Evolutionary conservation across 2,113 vertebrate species (phyloP).

Genomic region (Caloenas nicobarica): DNA sequence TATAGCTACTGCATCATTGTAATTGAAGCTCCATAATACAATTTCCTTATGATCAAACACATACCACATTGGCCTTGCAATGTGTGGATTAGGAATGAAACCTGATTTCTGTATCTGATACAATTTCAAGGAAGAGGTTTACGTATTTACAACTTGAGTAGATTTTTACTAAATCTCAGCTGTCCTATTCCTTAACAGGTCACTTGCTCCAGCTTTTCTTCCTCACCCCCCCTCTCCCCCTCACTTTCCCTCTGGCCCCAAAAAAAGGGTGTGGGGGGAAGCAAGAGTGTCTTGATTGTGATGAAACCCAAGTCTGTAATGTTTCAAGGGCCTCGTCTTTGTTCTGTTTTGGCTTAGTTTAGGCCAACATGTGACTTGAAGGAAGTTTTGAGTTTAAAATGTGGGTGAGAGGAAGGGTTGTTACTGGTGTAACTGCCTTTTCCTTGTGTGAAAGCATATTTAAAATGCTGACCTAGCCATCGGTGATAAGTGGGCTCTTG

Average conservation of each 20-base stretch:
- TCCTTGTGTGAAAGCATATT: neutral
- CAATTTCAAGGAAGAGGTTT: neutral
- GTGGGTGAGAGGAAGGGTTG: neutral
- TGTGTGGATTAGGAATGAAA: neutral
- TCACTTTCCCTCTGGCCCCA: no score
- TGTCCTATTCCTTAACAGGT: neutral
- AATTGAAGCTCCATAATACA: neutral
- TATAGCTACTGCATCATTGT: neutral
- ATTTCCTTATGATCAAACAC: neutral
- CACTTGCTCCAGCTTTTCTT: neutral
- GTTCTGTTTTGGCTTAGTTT: neutral
- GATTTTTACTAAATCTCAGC: neutral
- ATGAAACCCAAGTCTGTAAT: neutral
- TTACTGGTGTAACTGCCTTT: neutral
- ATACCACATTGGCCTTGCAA: neutral
- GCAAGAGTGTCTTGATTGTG: neutral
- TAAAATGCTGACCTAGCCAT: neutral
- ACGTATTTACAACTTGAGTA: neutral
- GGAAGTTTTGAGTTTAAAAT: neutral
- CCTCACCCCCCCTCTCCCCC: accelerated
- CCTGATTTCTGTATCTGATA: neutral
- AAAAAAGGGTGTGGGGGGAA: neutral
- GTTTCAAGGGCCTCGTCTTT: neutral
- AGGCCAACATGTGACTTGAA: neutral
- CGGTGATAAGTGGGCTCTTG: neutral